A percentile compares a stretch with the other conserved stretches of the same genome.
Evolutionary conservation across 2,113 vertebrate species (phyloP).

Genomic region (Cepphus grylle): DNA sequence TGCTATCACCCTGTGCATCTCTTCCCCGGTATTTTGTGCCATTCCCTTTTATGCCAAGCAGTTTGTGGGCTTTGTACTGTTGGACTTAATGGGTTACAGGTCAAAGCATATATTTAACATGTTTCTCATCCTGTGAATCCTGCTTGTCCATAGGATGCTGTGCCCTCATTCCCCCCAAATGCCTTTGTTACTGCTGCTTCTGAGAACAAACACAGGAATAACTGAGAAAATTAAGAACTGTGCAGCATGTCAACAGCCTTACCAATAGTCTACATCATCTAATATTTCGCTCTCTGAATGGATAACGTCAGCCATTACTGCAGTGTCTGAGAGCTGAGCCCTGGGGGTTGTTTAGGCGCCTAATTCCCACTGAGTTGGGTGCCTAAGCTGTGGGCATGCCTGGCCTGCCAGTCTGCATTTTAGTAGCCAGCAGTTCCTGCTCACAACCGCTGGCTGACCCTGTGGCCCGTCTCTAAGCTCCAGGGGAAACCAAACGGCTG

Average conservation of each 20-base stretch:
- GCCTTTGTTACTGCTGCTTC: neutral
- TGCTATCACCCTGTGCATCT: neutral
- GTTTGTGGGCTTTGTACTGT: neutral
- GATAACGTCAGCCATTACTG: neutral
- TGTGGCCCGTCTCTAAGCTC: neutral
- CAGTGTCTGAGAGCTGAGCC: neutral
- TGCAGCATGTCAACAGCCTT: neutral
- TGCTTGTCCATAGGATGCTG: neutral
- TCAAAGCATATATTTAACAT: neutral
- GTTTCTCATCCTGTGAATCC: neutral
- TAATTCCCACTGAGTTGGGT: neutral
- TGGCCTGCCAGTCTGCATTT: neutral
- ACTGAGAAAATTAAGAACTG: neutral
- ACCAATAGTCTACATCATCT: neutral
- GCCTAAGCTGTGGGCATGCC: neutral
- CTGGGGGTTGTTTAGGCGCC: neutral
- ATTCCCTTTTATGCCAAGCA: neutral
- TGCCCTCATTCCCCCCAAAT: neutral
- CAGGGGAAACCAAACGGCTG: neutral
- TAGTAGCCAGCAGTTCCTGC: neutral
- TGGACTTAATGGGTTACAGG: neutral
- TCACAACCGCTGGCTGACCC: neutral
- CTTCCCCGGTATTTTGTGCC: neutral
- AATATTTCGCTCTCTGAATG: neutral
- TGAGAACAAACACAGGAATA: neutral